Conservation (phyloP, 2,113 vertebrate species). For the Ochotona curzoniae region DNA sequence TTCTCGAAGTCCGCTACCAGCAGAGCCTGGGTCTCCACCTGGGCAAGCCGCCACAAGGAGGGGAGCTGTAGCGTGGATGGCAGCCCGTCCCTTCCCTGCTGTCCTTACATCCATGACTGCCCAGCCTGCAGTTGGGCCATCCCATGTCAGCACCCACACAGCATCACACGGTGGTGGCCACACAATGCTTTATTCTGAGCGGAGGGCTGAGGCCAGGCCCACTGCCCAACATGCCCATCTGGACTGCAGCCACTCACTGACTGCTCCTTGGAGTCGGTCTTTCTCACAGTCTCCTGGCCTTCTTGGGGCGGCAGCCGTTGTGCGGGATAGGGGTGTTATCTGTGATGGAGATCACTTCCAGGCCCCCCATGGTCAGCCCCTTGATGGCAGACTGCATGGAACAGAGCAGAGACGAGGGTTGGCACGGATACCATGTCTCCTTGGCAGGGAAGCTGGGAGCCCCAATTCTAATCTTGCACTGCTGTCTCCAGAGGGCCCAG, state of each 20-base stretch:
- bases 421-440: not conserved
- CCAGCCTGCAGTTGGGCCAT: no score
- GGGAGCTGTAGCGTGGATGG: no score
- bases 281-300: conserved; percentile 90
- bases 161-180: not conserved
- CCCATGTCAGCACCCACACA: no score
- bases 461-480: no score
- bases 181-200: conserved; percentile 55
- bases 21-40: no score
- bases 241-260: no score
- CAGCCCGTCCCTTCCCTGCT: no score
- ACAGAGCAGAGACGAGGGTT: not conserved
- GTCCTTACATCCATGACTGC: no score
- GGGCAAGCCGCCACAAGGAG: no score
- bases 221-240: no score
- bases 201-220: not conserved
- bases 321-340: conserved; percentile 97
- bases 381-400: conserved; percentile 92
- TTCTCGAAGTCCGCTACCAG: no score
- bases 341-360: conserved; percentile 96
- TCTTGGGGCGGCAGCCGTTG: conserved; percentile 97
- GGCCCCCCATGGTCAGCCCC: conserved; percentile 94
- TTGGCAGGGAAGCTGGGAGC: not conserved
- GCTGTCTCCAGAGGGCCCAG: no score
- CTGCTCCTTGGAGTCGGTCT: not conserved